Evolutionary conservation across 1,140 invertebrate genomes (phyloP), one percentile per base, ranked within the genome.

Genomic region (Drosophila orena): DNA sequence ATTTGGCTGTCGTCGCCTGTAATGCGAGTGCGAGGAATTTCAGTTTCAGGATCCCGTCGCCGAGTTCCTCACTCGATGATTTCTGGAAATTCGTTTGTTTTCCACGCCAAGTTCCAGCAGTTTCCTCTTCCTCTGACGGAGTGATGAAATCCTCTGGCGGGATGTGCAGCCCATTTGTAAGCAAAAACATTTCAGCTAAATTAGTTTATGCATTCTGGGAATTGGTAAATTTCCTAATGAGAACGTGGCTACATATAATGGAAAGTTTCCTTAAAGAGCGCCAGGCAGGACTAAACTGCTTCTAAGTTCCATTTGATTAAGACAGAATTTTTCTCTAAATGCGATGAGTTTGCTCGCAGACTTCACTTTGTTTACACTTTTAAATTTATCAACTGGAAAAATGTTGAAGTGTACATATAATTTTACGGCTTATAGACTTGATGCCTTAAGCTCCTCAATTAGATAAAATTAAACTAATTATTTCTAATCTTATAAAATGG

Each of bases 101-200:
- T 81, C 60, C 66, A 65, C 65, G 68, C 65, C 65, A 84, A 86
- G 83, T 81, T 86, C 71, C 20, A 56, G 65, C 30, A 47, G 74
- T 40, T 68, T 52, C 30, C 47, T 50, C 40, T 68, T 52, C 30
- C 47, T 50, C 43, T 64, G 74, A 81, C 65, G 84, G 42, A 52
- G 69, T 88, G 84, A 86, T 89, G 84, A 86, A 86, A 89, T 71
- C 79, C 75, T 52, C 54, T 75, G 59, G 34, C 43, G 46, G 50
- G 55, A 52, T 59, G 53, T 50, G 73, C 55, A 53, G 73, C 72
- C 74, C 81, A 86, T 88, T 86, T 88, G 83, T 88, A 89, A 88
- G 83, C 83, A 88, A 86, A 88, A 88, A 89, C 81, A 86, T 89
- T 89, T 88, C 84, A 83, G 83, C 84, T 56, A 88, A 88, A 88